A percentile compares a stretch with the other conserved stretches of the same genome.
phyloP scores from a whole-genome alignment of 2,888 invertebrate genomes.

The Agrochola litura region DNA sequence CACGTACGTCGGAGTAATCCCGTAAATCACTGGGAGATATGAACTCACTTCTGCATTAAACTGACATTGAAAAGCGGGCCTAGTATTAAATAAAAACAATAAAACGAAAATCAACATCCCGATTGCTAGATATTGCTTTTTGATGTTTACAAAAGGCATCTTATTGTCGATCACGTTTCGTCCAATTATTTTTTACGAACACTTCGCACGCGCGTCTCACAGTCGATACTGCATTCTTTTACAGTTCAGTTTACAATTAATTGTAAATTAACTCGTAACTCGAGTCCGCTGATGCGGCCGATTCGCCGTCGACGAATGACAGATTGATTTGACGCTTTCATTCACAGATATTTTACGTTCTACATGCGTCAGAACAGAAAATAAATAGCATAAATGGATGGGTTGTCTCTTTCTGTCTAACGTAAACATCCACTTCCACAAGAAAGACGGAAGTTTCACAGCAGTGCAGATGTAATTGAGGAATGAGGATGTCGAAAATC shows the following conservation, averaged over 20 bases:
- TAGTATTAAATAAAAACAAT: conserved; percentile 86
- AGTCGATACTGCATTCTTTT: conserved; percentile 59
- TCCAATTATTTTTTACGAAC: conserved; percentile 41
- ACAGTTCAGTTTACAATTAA: conserved; percentile 49
- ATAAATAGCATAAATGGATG: conserved; percentile 30
- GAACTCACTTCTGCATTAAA: conserved; percentile 80
- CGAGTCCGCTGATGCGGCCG: conserved; percentile 48
- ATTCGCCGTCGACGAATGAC: conserved; percentile 64
- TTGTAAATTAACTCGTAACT: conserved; percentile 50
- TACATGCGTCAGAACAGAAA: conserved; percentile 4
- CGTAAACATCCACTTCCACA: not conserved
- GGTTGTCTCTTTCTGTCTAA: conserved; percentile 46
- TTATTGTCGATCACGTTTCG: conserved; percentile 71
- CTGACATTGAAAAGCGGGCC: conserved; percentile 86
- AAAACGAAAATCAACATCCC: conserved; percentile 87
- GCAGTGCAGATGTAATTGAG: conserved; percentile 53
- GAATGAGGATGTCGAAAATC: conserved; percentile 9
- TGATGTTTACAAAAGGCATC: conserved; percentile 87
- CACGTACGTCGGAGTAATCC: conserved; percentile 97
- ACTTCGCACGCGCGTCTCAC: conserved; percentile 54
- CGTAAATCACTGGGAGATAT: conserved; percentile 94
- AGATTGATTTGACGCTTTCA: conserved; percentile 57
- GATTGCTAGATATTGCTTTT: conserved; percentile 87
- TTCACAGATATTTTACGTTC: conserved; percentile 43
- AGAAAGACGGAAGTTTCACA: conserved; percentile 36